phyloP scores from a whole-genome alignment of 2,888 invertebrate genomes.

The Saturnia pavonia region DNA sequence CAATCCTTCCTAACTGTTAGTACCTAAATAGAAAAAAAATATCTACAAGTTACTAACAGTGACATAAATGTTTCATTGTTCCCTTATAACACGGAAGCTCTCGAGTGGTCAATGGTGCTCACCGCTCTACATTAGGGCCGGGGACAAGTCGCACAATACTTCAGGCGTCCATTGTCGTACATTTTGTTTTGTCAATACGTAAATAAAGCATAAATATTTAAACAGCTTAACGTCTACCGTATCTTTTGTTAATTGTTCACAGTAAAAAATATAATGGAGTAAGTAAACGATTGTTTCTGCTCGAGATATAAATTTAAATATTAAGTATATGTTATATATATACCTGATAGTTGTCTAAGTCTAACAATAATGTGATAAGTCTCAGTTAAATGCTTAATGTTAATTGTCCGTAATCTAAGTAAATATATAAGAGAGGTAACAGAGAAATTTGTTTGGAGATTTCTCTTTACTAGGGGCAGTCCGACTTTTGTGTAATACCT shows the following conservation, averaged over 20 bases:
- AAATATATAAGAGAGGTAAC: too few relatives aligned
- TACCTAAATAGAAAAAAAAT: neutral
- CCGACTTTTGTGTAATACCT: too few relatives aligned
- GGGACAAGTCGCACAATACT: conserved; percentile 51
- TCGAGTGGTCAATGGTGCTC: conserved; percentile 66
- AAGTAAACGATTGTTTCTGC: conserved; percentile 13
- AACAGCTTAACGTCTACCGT: conserved; percentile 57
- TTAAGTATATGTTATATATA: too few relatives aligned
- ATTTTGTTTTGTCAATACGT: conserved; percentile 76
- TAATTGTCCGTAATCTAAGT: too few relatives aligned
- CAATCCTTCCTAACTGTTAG: neutral
- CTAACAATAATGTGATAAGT: too few relatives aligned
- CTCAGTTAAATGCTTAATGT: too few relatives aligned
- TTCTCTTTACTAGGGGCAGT: too few relatives aligned
- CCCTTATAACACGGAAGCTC: conserved; percentile 56
- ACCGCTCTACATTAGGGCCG: conserved; percentile 33
- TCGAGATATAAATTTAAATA: neutral
- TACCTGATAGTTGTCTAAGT: too few relatives aligned
- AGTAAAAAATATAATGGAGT: neutral
- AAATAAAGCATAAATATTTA: conserved; percentile 75
- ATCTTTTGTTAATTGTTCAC: conserved; percentile 18
- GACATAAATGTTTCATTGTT: conserved; percentile 22
- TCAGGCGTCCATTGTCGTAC: conserved; percentile 55
- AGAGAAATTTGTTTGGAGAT: too few relatives aligned
- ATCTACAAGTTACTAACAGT: neutral